A percentile compares a stretch with the other conserved stretches of the same genome.
Evolutionary conservation across 1,140 invertebrate genomes (phyloP).

Genomic region (Eupristina koningsbergeri): DNA sequence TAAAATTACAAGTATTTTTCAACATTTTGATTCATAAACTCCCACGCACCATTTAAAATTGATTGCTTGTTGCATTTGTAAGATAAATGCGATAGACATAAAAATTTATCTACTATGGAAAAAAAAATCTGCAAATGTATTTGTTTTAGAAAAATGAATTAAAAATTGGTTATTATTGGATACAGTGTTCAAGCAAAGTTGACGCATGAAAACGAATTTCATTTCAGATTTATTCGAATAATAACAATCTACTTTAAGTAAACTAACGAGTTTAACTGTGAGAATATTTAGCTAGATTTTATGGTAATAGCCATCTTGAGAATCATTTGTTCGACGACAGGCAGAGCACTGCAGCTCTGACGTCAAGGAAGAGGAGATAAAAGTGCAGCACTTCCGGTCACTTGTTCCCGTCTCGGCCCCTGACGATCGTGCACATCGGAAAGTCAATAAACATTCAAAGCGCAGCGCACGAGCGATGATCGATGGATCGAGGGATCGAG

Average conservation of each 20-base stretch:
- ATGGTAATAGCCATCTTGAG: background rate
- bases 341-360: background rate
- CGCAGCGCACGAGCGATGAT: slow-evolving; percentile 15
- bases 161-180: background rate
- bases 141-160: background rate
- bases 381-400: slow-evolving; percentile 28
- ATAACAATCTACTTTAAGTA: background rate
- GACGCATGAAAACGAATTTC: background rate
- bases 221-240: background rate
- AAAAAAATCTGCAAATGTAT: background rate
- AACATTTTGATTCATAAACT: no score
- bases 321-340: background rate
- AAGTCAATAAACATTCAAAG: slow-evolving; percentile 33
- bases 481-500: no score
- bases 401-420: background rate
- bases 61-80: no score
- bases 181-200: background rate
- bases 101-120: background rate
- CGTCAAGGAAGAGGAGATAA: slow-evolving; percentile 24
- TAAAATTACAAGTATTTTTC: no score
- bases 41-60: no score
- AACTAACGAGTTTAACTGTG: no score
- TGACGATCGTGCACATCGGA: background rate
- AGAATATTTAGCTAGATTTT: background rate
- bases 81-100: background rate